These are phyloP conservation scores for Hesperophylax magnus DNA, from an alignment of 1,140 invertebrate species.

Conservation along the genomic window DNA sequence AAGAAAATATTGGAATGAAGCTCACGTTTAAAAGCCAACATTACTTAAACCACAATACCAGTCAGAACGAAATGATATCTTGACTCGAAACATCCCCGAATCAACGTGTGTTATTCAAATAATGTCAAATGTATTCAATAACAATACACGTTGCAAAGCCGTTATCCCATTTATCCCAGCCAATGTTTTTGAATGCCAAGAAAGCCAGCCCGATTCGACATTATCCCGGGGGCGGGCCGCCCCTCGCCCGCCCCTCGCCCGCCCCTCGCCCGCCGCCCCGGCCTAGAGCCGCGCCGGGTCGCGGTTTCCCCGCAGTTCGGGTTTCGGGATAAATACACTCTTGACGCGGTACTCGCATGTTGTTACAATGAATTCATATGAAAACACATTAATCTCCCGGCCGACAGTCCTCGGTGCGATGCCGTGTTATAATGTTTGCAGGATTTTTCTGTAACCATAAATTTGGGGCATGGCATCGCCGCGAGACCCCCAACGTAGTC, in stretches of 20 bases:
- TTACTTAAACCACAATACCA: too few species aligned
- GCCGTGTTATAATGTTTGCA: slow-evolving; percentile 37
- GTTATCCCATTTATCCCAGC: not conserved
- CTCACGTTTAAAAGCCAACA: too few species aligned
- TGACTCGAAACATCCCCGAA: too few species aligned
- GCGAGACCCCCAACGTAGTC: not conserved
- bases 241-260: too few species aligned
- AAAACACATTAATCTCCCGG: slow-evolving; percentile 50
- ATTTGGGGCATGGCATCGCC: slow-evolving; percentile 22
- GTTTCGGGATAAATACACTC: slow-evolving; percentile 35
- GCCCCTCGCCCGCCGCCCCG: not conserved
- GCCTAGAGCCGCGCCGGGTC: not conserved
- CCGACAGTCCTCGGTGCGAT: slow-evolving; percentile 38
- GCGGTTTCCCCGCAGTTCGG: slow-evolving; percentile 18
- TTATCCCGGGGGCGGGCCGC: not conserved
- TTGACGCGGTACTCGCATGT: slow-evolving; percentile 45
- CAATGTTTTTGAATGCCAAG: slow-evolving; percentile 18
- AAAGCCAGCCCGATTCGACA: not conserved
- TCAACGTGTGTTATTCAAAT: too few species aligned
- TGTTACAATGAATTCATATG: slow-evolving; percentile 52
- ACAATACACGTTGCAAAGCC: too few species aligned
- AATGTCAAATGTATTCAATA: too few species aligned
- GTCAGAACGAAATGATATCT: too few species aligned
- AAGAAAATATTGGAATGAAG: too few species aligned
- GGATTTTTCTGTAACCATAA: slow-evolving; percentile 48